Evolutionary conservation across 1,140 invertebrate species (phyloP).

Genomic region (Argopecten irradians): DNA sequence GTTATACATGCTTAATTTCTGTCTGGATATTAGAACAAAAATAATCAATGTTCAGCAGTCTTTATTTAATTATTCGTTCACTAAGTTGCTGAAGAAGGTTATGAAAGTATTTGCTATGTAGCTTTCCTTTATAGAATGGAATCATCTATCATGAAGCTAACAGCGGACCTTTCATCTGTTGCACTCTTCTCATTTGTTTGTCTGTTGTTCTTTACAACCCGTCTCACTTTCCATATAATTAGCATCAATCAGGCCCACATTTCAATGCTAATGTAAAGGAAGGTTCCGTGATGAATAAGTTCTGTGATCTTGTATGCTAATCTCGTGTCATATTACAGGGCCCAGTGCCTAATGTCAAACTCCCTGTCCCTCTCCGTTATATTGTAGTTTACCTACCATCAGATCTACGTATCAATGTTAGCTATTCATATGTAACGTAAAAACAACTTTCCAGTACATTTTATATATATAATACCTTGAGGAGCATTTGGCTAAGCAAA

Average conservation of each 20-base stretch:
- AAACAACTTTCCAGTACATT: neutral
- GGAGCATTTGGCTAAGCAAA: neutral
- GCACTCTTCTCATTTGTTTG: neutral
- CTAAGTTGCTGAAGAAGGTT: no score
- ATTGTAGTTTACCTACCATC: neutral
- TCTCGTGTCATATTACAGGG: neutral
- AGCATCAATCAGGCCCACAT: neutral
- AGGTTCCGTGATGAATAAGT: neutral
- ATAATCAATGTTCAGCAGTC: no score
- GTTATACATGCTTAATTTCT: no score
- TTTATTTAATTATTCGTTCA: no score
- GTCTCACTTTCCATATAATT: neutral
- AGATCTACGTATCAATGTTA: neutral
- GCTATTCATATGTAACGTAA: neutral
- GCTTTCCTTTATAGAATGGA: no score
- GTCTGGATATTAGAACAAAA: no score
- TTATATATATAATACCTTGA: neutral
- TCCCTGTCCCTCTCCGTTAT: neutral
- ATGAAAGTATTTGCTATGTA: no score
- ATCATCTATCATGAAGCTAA: no score
- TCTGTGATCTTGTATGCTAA: neutral
- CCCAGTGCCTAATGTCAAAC: neutral
- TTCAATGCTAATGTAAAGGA: neutral
- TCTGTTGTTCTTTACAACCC: neutral
- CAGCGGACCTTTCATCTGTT: neutral